These are phyloP conservation scores for Idaea aversata DNA, from an alignment of 2,888 invertebrate genomes.

Conservation along the genomic window DNA sequence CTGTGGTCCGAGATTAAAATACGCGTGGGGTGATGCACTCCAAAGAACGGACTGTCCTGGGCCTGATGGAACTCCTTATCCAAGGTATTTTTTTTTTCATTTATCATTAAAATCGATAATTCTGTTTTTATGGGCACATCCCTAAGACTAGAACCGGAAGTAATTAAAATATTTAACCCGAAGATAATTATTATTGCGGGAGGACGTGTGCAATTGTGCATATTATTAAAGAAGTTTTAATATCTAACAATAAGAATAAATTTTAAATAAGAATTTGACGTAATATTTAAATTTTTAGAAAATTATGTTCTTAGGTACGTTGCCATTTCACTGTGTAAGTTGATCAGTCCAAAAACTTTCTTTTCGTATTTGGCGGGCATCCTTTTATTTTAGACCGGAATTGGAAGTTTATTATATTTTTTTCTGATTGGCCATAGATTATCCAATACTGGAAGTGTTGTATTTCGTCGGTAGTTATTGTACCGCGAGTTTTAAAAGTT, in stretches of 20 bases:
- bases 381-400: background rate
- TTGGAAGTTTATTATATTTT: background rate
- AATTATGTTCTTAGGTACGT: too few species aligned
- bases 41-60: constrained; percentile 90
- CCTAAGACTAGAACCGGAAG: background rate
- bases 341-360: too few species aligned
- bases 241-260: too few species aligned
- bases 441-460: background rate
- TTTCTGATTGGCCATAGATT: background rate
- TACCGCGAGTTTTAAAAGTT: background rate
- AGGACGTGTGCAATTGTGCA: too few species aligned
- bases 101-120: constrained; percentile 7
- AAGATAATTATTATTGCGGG: too few species aligned
- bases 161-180: too few species aligned
- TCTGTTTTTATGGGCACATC: background rate
- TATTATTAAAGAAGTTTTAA: too few species aligned
- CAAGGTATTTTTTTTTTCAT: constrained; percentile 79
- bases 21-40: constrained; percentile 93
- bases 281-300: too few species aligned
- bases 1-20: constrained; percentile 85
- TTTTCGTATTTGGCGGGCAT: too few species aligned
- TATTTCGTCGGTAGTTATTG: background rate
- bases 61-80: constrained; percentile 91
- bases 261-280: too few species aligned
- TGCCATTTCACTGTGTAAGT: too few species aligned